phyloP scores from a whole-genome alignment of 2,797 vertebrate genomes.

The Sebastes hubbsi region DNA sequence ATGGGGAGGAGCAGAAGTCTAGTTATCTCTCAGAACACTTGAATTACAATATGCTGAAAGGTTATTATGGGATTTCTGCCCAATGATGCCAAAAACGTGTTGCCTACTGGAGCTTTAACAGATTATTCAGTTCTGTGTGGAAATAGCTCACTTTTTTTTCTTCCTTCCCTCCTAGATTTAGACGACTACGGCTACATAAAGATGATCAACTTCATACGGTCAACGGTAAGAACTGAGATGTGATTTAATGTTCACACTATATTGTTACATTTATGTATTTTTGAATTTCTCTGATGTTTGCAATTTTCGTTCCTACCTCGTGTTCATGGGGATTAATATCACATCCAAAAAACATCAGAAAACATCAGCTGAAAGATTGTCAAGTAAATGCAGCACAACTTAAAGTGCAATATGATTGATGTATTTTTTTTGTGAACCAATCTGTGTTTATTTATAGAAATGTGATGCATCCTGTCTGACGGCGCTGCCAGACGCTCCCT shows the following conservation, averaged over 20 bases:
- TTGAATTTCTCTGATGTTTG: neutral
- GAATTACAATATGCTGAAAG: too few relatives aligned
- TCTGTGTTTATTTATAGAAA: conserved; percentile 78
- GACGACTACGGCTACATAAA: conserved; percentile 96
- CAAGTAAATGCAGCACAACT: neutral
- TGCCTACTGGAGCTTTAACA: too few relatives aligned
- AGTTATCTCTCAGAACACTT: too few relatives aligned
- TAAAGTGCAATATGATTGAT: neutral
- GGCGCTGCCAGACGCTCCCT: conserved; percentile 65
- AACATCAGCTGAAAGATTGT: neutral
- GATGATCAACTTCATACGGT: conserved; percentile 93
- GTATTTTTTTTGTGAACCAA: neutral
- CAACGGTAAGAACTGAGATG: conserved; percentile 81
- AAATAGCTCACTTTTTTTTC: neutral
- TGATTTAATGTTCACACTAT: neutral
- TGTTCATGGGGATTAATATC: neutral
- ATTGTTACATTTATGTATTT: neutral
- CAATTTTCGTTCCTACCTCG: neutral
- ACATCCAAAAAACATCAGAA: neutral
- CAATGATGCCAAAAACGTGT: too few relatives aligned
- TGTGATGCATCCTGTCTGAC: conserved; percentile 82
- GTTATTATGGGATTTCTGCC: too few relatives aligned
- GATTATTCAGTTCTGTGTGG: neutral
- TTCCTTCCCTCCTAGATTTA: conserved; percentile 79
- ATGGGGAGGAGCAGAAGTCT: too few relatives aligned